These are phyloP conservation scores for Picathartes gymnocephalus DNA, from an alignment of 2,113 vertebrate species.

Conservation along the genomic window DNA sequence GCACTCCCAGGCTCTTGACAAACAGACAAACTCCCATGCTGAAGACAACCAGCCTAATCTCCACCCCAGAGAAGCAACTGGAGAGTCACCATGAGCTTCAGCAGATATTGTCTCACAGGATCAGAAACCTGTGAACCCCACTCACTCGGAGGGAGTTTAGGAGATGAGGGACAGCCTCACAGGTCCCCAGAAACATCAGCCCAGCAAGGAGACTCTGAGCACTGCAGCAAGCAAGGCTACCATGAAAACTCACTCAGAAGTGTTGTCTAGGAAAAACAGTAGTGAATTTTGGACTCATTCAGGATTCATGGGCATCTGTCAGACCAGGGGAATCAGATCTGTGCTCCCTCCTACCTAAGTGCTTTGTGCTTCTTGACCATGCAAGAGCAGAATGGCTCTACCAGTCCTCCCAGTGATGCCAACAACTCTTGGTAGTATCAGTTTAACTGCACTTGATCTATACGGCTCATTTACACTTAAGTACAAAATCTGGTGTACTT, in stretches of 20 bases:
- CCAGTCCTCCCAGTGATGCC: not conserved
- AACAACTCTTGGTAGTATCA: not conserved
- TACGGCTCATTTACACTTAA: not conserved
- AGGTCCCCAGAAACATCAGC: not conserved
- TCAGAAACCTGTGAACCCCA: not conserved
- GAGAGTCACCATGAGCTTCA: not conserved
- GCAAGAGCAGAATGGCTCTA: not conserved
- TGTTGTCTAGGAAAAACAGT: not conserved
- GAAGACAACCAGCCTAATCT: not conserved
- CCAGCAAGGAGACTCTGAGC: not conserved
- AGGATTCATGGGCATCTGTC: not conserved
- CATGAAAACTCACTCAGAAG: not conserved
- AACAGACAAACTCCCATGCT: not conserved
- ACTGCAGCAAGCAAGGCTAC: rapidly evolving
- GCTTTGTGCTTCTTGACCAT: not conserved
- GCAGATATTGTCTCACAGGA: not conserved
- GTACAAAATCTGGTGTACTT: not conserved
- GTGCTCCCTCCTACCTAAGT: not conserved
- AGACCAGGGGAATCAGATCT: not conserved
- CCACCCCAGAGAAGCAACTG: not conserved
- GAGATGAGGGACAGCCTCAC: not conserved
- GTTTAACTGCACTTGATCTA: not conserved
- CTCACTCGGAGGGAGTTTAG: not conserved
- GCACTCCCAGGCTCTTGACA: not conserved
- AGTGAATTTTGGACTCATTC: not conserved